These are phyloP conservation scores for Euschistus heros DNA, from an alignment of 1,140 invertebrate species.

Conservation along the genomic window DNA sequence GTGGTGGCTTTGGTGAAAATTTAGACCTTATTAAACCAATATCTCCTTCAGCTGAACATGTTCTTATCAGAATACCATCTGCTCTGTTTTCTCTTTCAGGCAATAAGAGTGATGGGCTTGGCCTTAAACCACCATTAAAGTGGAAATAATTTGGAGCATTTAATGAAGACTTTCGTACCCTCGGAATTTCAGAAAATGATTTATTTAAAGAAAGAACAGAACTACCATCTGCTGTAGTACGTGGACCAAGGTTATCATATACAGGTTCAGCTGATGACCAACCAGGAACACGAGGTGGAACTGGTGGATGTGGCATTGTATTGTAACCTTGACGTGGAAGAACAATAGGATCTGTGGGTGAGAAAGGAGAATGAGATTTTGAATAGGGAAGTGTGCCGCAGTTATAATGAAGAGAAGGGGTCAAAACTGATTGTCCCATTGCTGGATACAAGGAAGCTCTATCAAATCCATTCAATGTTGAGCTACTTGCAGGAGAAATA, in stretches of 20 bases:
- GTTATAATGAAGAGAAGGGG: constrained; percentile 40
- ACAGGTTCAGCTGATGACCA: constrained; percentile 67
- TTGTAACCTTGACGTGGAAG: constrained; percentile 64
- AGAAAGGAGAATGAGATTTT: constrained; percentile 58
- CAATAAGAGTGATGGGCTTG: constrained; percentile 17
- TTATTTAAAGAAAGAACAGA: constrained; percentile 65
- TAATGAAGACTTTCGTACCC: constrained; percentile 42
- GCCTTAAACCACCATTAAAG: constrained; percentile 39
- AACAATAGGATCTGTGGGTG: constrained; percentile 44
- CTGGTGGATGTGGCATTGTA: constrained; percentile 72
- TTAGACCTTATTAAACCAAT: constrained; percentile 37
- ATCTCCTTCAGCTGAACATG: constrained; percentile 19
- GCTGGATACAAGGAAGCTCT: constrained; percentile 31
- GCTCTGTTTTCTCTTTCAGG: constrained; percentile 11
- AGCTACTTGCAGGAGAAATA: constrained; percentile 53
- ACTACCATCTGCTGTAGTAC: constrained; percentile 76
- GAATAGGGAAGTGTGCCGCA: constrained; percentile 57
- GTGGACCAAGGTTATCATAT: constrained; percentile 70
- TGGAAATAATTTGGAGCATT: constrained; percentile 36
- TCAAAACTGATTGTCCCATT: constrained; percentile 40
- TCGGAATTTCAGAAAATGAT: constrained; percentile 35
- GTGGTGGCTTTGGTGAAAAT: constrained; percentile 67
- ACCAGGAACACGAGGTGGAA: constrained; percentile 64
- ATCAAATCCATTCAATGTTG: constrained; percentile 56
- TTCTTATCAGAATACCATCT: constrained; percentile 16